Percentiles rank a stretch among this genome's conserved stretches.
phyloP scores from a whole-genome alignment of 2,888 invertebrate species.

The Plagodis pulveraria region DNA sequence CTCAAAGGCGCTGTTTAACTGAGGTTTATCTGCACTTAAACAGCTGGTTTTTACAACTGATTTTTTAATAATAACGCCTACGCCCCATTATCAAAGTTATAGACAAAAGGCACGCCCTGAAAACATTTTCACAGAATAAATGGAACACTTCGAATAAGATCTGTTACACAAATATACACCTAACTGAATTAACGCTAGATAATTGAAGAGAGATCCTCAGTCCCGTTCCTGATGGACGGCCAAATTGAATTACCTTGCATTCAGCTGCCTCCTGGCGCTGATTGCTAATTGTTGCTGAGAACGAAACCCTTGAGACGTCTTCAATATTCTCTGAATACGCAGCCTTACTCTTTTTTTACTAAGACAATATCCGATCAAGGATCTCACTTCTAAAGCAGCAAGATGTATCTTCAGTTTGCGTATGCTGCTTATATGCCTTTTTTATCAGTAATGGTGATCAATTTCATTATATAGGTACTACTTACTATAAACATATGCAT shows the following conservation, averaged over 20 bases:
- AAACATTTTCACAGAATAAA: background rate
- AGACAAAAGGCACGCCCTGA: background rate
- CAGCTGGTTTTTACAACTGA: too few relatives aligned
- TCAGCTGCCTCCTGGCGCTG: slow-evolving; percentile 34
- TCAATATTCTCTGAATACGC: slow-evolving; percentile 15
- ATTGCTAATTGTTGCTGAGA: slow-evolving; percentile 39
- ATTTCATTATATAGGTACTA: too few relatives aligned
- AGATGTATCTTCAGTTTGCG: too few relatives aligned
- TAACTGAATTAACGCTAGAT: slow-evolving; percentile 34
- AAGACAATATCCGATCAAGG: slow-evolving; percentile 5
- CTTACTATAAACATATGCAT: too few relatives aligned
- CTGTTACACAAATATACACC: slow-evolving; percentile 24
- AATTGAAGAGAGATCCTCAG: slow-evolving; percentile 32
- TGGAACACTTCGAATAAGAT: slow-evolving; percentile 7
- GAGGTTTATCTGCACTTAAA: too few relatives aligned
- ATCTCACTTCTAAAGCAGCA: too few relatives aligned
- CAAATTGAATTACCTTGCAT: slow-evolving; percentile 39
- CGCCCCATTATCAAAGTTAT: too few relatives aligned
- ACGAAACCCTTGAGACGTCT: slow-evolving; percentile 27
- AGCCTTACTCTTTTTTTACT: slow-evolving; percentile 12
- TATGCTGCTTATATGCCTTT: too few relatives aligned
- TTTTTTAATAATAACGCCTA: too few relatives aligned
- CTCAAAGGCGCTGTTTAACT: too few relatives aligned
- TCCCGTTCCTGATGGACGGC: slow-evolving; percentile 34
- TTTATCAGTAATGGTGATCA: too few relatives aligned